phyloP scores from a whole-genome alignment of 2,113 vertebrate species.

The Empidonax alnorum region DNA sequence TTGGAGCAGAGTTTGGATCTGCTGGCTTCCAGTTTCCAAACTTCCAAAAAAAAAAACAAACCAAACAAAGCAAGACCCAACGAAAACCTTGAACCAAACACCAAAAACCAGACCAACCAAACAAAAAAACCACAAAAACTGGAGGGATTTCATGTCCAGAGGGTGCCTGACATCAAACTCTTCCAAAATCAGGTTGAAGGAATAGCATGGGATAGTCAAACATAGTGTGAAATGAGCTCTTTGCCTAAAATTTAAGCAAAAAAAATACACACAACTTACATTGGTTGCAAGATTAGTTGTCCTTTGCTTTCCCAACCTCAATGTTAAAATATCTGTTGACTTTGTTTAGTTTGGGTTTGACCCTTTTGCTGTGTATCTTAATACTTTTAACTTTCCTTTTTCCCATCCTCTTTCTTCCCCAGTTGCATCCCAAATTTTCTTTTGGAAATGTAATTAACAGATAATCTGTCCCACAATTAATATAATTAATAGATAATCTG shows the following conservation, averaged over 20 bases:
- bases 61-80: not conserved
- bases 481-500: not conserved
- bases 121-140: no score
- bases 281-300: not conserved
- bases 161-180: not conserved
- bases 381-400: not conserved
- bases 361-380: fast-evolving
- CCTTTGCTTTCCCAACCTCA: not conserved
- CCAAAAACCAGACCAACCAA: not conserved
- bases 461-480: not conserved
- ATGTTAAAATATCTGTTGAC: not conserved
- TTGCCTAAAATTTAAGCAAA: not conserved
- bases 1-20: not conserved
- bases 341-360: not conserved
- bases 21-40: not conserved
- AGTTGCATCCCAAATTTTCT: not conserved
- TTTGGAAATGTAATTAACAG: not conserved
- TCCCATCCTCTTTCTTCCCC: not conserved
- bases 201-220: not conserved
- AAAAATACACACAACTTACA: fast-evolving
- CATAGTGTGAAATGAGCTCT: not conserved
- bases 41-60: not conserved
- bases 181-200: not conserved
- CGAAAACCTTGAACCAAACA: not conserved
- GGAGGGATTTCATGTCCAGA: not conserved